Base-by-base conservation (phyloP, 2,888 invertebrate species). In the Pammene fasciana region DNA sequence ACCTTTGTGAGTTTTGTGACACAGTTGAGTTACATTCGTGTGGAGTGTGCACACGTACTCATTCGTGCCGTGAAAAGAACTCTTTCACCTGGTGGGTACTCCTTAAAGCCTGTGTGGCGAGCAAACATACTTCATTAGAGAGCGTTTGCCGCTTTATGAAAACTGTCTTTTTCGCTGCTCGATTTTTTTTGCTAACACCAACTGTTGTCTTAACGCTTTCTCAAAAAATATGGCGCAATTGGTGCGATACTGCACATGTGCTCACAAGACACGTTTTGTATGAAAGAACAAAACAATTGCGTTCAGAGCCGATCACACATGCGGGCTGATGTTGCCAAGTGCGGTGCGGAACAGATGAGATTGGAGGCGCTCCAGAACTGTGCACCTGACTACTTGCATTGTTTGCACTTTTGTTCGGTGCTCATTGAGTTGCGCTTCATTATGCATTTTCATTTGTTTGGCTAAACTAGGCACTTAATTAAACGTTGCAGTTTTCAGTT, bases 221-320 rank as follows among this genome's bases (percentile, higher is more conserved):
- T 38, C 41, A 56, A 75, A 74, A 72, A 73, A 75, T 74, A 70
- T 72, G 75, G 74, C 78, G 72, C 75, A 76, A 75, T 75, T n/a
- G 50, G 77, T 79, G 78, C 76, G 75, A 77, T 76, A 79, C 81
- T 79, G 77, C 78, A 80, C 77, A 85, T 85, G 79, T 83, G 89
- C 88, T 89, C 83, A 86, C 86, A 78, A 79, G 80, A 84, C 87
- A 88, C 86, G 86, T 89, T 85, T 81, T 77, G 75, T 82, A 81
- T 79, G 77, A 76, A 78, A 81, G 78, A 76, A 77, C 76, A 76
- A 83, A 82, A 87, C 86, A 88, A 87, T 86, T 82, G 80, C 76
- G 73, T 81, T 75, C 76, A 85, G 76, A 77, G 78, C 84, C 85
- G 82, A 86, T 87, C 85, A 84, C 90, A 90, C 83, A 89, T 89